Conservation (phyloP, 2,797 vertebrate genomes). For the Clamator glandarius region DNA sequence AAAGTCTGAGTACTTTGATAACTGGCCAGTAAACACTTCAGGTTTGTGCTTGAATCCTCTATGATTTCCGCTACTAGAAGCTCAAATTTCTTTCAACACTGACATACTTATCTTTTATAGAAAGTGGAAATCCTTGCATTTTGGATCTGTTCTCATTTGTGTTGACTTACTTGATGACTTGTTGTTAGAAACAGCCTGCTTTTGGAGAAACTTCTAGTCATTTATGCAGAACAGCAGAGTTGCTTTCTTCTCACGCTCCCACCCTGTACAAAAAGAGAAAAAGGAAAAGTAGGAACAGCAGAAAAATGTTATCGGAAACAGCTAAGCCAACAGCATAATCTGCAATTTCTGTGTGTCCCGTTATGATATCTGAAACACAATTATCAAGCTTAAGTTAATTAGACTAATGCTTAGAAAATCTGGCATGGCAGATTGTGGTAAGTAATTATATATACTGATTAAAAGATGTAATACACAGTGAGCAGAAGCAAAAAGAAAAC, state of each 20-base stretch:
- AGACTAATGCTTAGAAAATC: slow-evolving; percentile 85
- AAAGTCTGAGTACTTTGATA: slow-evolving; percentile 20
- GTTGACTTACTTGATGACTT: slow-evolving; percentile 26
- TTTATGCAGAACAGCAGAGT: not conserved
- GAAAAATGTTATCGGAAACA: slow-evolving; percentile 61
- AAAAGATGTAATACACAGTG: slow-evolving; percentile 76
- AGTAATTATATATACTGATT: slow-evolving; percentile 84
- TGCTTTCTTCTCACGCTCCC: not conserved
- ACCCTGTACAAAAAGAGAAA: slow-evolving; percentile 16
- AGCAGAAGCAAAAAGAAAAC: slow-evolving; percentile 67
- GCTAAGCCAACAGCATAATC: slow-evolving; percentile 66
- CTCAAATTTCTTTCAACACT: not conserved
- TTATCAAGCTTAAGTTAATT: slow-evolving; percentile 86
- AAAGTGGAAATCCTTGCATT: slow-evolving; percentile 22
- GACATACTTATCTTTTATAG: not conserved
- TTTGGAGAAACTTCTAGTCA: slow-evolving; percentile 10
- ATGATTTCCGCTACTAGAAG: not conserved
- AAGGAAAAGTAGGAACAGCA: slow-evolving; percentile 25
- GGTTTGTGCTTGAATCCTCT: not conserved
- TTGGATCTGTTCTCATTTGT: slow-evolving; percentile 13
- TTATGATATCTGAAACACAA: slow-evolving; percentile 77
- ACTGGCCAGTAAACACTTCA: slow-evolving; percentile 10
- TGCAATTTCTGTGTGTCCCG: slow-evolving; percentile 49
- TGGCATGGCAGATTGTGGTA: slow-evolving; percentile 82
- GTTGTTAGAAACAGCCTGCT: slow-evolving; percentile 29